phyloP scores from a whole-genome alignment of 2,797 vertebrate genomes.

The Melanogrammus aeglefinus region DNA sequence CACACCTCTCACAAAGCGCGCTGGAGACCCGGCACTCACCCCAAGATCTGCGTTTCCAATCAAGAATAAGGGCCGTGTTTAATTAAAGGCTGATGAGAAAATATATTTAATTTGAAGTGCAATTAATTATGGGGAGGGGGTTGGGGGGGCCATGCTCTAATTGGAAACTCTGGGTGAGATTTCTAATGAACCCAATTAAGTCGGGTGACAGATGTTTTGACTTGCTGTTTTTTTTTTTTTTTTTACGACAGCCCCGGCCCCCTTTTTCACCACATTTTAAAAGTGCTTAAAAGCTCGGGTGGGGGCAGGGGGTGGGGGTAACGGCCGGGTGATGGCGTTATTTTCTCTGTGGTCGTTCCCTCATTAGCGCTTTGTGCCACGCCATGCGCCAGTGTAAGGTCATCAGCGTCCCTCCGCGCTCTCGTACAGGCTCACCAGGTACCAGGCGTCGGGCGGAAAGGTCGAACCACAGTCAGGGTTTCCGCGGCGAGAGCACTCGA shows the following conservation, averaged over 20 bases:
- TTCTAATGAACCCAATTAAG: slow-evolving; percentile 98
- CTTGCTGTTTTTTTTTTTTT: slow-evolving; percentile 47
- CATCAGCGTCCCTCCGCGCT: slow-evolving; percentile 67
- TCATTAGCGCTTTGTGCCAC: slow-evolving; percentile 67
- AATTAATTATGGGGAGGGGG: slow-evolving; percentile 94
- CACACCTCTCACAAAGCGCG: slow-evolving; percentile 82
- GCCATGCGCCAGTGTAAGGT: slow-evolving; percentile 63
- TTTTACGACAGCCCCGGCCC: slow-evolving; percentile 33
- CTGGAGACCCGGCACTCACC: slow-evolving; percentile 78
- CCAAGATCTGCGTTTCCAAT: slow-evolving; percentile 84
- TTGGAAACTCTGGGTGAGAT: slow-evolving; percentile 87
- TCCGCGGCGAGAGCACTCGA: slow-evolving; percentile 27
- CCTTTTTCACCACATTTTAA: slow-evolving; percentile 43
- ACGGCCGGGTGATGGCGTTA: slow-evolving; percentile 41
- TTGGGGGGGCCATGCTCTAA: slow-evolving; percentile 79
- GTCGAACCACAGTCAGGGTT: slow-evolving; percentile 16
- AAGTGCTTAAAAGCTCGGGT: slow-evolving; percentile 35
- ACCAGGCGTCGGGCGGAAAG: slow-evolving; percentile 49
- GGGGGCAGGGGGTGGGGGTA: slow-evolving; percentile 7
- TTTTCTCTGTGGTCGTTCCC: slow-evolving; percentile 60
- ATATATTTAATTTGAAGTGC: slow-evolving; percentile 98
- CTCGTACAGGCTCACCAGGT: slow-evolving; percentile 57
- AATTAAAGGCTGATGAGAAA: slow-evolving; percentile 99
- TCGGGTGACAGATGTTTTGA: slow-evolving; percentile 93
- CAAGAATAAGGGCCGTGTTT: slow-evolving; percentile 85